Conservation (phyloP, 2,797 vertebrate species). For the Lophotriccus pileatus region DNA sequence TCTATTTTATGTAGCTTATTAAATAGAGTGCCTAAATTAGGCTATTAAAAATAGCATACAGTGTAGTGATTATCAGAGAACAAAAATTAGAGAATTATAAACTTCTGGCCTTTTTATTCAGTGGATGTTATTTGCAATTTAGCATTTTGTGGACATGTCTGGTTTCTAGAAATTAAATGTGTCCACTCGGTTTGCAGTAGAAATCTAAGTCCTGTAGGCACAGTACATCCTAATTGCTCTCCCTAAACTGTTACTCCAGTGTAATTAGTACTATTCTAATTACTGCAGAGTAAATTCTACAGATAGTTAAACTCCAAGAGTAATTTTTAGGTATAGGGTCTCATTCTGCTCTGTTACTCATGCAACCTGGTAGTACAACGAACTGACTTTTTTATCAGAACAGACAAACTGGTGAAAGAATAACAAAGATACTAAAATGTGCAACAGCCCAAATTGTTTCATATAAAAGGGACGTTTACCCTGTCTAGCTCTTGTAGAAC, state of each 20-base stretch:
- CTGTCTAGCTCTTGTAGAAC: constrained; percentile 52
- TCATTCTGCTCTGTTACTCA: constrained; percentile 54
- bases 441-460: constrained; percentile 42
- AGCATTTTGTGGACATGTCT: constrained; percentile 63
- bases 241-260: constrained; percentile 57
- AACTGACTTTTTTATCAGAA: constrained; percentile 24
- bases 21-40: constrained; percentile 87
- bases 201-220: constrained; percentile 67
- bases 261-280: constrained; percentile 66
- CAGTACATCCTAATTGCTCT: constrained; percentile 61
- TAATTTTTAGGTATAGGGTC: constrained; percentile 55
- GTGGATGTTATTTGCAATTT: constrained; percentile 74
- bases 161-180: constrained; percentile 70
- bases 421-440: constrained; percentile 6
- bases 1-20: constrained; percentile 84
- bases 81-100: constrained; percentile 79
- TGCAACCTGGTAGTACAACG: constrained; percentile 25
- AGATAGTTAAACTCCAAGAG: constrained; percentile 65
- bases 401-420: background rate
- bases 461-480: constrained; percentile 18
- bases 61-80: constrained; percentile 79
- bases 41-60: constrained; percentile 77
- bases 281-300: constrained; percentile 73
- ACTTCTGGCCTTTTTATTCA: constrained; percentile 80
- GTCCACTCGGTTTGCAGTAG: constrained; percentile 64